phyloP scores from a whole-genome alignment of 2,888 invertebrate genomes.

The Odontothrips loti region DNA sequence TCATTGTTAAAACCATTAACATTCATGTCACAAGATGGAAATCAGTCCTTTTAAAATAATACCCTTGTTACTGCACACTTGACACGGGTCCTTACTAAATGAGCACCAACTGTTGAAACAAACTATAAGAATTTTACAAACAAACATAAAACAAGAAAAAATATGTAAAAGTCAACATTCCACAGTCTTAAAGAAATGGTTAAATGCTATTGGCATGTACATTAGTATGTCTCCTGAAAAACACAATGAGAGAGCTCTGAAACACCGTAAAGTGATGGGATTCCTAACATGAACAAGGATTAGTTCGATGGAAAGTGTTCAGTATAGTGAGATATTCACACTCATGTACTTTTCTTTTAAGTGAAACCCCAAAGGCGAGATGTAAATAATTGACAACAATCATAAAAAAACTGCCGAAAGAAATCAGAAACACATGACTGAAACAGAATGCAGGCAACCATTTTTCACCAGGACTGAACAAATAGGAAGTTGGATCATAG shows the following conservation, averaged over 20 bases:
- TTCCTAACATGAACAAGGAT: background rate
- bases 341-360: too few species aligned
- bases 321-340: too few species aligned
- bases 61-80: constrained; percentile 26
- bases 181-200: constrained; percentile 16
- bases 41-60: constrained; percentile 17
- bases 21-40: background rate
- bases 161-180: constrained; percentile 2
- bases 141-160: constrained; percentile 13
- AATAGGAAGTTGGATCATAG: too few species aligned
- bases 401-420: too few species aligned
- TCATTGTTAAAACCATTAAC: background rate
- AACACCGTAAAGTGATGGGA: constrained; percentile 5
- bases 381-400: too few species aligned
- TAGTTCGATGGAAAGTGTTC: background rate
- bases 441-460: too few species aligned
- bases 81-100: constrained; percentile 8
- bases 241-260: constrained; percentile 10
- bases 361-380: too few species aligned
- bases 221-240: constrained; percentile 16
- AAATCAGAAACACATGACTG: background rate
- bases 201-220: constrained; percentile 25
- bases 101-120: constrained; percentile 17
- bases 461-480: too few species aligned
- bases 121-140: constrained; percentile 16